A percentile compares a stretch with the other conserved stretches of the same genome.
These are phyloP conservation scores for Prosopocoilus inquinatus DNA, from an alignment of 2,888 invertebrate species.

Conservation along the genomic window DNA sequence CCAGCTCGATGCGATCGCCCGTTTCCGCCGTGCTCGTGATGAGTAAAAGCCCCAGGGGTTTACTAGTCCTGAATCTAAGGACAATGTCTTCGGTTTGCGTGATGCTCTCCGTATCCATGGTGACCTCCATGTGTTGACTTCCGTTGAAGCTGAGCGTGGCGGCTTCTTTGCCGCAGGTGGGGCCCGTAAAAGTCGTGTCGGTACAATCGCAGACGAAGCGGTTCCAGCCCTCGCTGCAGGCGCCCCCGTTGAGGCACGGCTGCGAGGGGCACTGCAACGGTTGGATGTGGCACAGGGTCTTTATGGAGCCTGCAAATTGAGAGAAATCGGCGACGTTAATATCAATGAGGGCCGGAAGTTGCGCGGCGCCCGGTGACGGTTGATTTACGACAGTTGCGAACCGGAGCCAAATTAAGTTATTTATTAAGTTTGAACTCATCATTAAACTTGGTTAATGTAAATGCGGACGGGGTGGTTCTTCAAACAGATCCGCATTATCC, in stretches of 20 bases:
- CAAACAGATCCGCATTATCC: neutral
- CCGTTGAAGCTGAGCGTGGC: conserved; percentile 86
- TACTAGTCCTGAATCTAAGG: conserved; percentile 80
- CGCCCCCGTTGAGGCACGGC: conserved; percentile 87
- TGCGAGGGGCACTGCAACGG: conserved; percentile 78
- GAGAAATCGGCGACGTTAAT: conserved; percentile 11
- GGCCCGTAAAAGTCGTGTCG: conserved; percentile 82
- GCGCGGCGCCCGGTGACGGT: neutral
- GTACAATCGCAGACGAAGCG: conserved; percentile 87
- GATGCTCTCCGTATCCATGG: conserved; percentile 34
- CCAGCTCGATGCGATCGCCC: conserved; percentile 81
- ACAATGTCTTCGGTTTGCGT: conserved; percentile 88
- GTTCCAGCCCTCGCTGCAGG: conserved; percentile 94
- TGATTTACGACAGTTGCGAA: conserved; percentile 2
- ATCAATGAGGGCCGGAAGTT: conserved; percentile 5
- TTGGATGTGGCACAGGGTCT: conserved; percentile 83
- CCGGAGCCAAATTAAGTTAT: neutral
- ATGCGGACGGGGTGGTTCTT: neutral
- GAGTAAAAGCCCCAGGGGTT: conserved; percentile 74
- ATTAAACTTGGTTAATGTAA: neutral
- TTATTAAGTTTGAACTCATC: neutral
- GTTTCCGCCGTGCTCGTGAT: conserved; percentile 77
- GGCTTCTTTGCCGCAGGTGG: conserved; percentile 88
- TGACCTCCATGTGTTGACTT: conserved; percentile 70
- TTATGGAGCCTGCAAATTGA: conserved; percentile 69